Evolutionary conservation across 2,888 invertebrate species (phyloP).

Genomic region (Thecocarcelia acutangulata): DNA sequence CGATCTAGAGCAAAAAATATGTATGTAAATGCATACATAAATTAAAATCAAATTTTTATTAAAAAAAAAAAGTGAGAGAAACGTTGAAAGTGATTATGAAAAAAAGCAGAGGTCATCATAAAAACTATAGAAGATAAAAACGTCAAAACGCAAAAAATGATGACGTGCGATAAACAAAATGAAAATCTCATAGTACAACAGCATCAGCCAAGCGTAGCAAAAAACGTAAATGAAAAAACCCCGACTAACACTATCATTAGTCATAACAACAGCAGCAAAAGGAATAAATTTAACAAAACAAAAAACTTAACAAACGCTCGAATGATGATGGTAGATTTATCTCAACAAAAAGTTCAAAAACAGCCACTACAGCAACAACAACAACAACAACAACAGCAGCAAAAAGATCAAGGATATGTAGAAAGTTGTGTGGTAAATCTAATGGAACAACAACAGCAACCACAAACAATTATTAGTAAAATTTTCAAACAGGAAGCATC

Average conservation of each 20-base stretch:
- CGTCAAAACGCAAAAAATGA: constrained; percentile 29
- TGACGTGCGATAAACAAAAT: constrained; percentile 52
- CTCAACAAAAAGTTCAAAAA: constrained; percentile 48
- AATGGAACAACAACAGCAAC: constrained; percentile 43
- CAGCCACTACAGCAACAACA: constrained; percentile 17
- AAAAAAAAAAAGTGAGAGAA: not conserved
- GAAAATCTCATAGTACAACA: constrained; percentile 37
- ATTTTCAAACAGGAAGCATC: constrained; percentile 46
- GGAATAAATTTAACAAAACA: constrained; percentile 35
- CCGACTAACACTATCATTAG: constrained; percentile 24
- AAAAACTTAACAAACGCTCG: constrained; percentile 25
- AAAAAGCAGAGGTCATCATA: constrained; percentile 1
- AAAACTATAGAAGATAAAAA: constrained; percentile 3
- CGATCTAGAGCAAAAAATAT: not conserved
- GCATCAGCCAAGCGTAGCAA: constrained; percentile 5
- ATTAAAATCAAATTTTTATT: constrained; percentile 12
- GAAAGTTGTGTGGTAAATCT: constrained; percentile 19
- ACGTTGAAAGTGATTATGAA: constrained; percentile 15
- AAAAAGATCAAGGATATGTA: not conserved
- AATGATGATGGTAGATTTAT: not conserved
- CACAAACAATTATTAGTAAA: constrained; percentile 53
- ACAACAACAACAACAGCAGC: constrained; percentile 41
- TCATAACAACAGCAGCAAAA: constrained; percentile 37
- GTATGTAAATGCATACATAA: constrained; percentile 7
- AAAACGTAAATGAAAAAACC: constrained; percentile 16